Base-by-base conservation (phyloP, 1,140 invertebrate genomes). In the Epicauta chinensis region DNA sequence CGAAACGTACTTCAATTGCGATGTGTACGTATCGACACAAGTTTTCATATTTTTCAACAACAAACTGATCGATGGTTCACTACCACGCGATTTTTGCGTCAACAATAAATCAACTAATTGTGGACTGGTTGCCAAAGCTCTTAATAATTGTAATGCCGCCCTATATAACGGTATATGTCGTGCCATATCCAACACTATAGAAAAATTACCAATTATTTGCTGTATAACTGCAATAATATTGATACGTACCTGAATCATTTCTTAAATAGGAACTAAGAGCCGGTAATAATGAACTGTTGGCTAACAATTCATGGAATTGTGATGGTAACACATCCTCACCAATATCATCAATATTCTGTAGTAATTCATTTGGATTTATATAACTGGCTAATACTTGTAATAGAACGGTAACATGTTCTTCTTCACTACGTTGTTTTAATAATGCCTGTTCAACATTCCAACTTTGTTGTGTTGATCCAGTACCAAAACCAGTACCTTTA, bases 391-490 rank as follows among this genome's bases (percentile, higher is more conserved):
- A 69, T 1, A 93, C 87, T 69, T 91, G 75, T 0, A 84, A 60
- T 13, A 87, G 64, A 23, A 77, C 91, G 1, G 91, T 92, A 3
- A 95, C 91, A 66, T 96, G 91, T 68, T 95, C 91, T 67, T 97
- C 93, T 71, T 97, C 91, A 55, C 86, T 88, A 39, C 83, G 81
- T 68, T 95, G 91, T 9, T 90, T 76, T 40, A 91, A 68, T n/a
- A 97, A 70, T 16, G 91, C 91, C 63, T 94, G 89, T 63, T 96
- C 92, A 7, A 96, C 90, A 71, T 97, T 93, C 93, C 93, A 97
- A 17, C 88, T 90, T 63, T 95, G 93, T 47, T 91, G 86, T 1
- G 91, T 97, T 1, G 91, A 94, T 1, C 94, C 94, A 0, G 93
- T 95, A 10, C 93, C 94, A 71, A 95, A 98, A 2, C 94, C 94